Percentiles rank a stretch among this genome's conserved stretches.
These are phyloP conservation scores for crab-eating macaque (Macaca fascicularis) DNA, from an alignment of 2,113 vertebrate genomes.

Conservation along the genomic window DNA sequence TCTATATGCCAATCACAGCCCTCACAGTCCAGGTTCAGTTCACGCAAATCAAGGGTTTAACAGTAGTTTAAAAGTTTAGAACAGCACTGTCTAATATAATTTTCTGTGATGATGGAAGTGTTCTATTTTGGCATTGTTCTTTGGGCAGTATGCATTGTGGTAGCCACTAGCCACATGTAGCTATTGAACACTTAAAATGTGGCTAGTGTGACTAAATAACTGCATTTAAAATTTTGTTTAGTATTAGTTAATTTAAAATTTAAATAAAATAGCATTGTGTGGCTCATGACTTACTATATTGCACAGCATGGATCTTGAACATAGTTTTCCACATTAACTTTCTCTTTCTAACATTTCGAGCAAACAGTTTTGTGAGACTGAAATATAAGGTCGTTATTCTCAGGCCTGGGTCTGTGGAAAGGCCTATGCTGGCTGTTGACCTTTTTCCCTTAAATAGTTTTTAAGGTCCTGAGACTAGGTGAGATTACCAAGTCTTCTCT, in stretches of 20 bases:
- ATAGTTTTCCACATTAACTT: neutral
- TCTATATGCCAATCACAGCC: neutral
- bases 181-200: neutral
- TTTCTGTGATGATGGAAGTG: neutral
- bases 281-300: neutral
- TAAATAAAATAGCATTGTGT: neutral
- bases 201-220: neutral
- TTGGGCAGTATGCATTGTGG: neutral
- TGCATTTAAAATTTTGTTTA: conserved; percentile 15
- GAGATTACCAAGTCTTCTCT: neutral
- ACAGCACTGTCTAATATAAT: neutral
- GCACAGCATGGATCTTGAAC: neutral
- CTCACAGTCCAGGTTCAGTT: neutral
- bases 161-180: neutral
- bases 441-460: conserved; percentile 7
- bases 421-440: neutral
- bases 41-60: neutral
- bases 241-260: neutral
- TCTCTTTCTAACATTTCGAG: neutral
- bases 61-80: neutral
- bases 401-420: neutral
- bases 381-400: neutral
- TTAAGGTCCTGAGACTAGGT: neutral
- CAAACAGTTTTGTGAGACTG: neutral
- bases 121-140: neutral